These are phyloP conservation scores for Campylorhamphus procurvoides DNA, from an alignment of 2,113 vertebrate species.

Conservation along the genomic window DNA sequence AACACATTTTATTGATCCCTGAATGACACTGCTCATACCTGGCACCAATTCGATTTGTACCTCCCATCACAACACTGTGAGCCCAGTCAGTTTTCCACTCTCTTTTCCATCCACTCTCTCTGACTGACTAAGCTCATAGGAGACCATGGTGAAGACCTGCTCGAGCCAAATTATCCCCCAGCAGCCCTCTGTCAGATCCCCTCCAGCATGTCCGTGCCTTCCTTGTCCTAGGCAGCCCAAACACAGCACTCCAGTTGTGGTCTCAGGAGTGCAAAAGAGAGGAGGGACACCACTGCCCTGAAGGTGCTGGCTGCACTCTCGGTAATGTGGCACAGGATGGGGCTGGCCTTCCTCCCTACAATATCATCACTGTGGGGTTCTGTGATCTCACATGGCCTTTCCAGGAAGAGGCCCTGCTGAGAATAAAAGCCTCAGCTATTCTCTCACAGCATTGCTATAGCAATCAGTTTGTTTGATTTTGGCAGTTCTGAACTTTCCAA, in stretches of 20 bases:
- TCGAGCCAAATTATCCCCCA: background rate
- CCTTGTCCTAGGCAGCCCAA: background rate
- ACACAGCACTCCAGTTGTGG: background rate
- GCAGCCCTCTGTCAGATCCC: background rate
- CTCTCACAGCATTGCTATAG: background rate
- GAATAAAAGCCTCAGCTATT: background rate
- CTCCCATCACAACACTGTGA: background rate
- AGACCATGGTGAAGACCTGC: fast-evolving
- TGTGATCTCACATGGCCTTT: background rate
- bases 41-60: background rate
- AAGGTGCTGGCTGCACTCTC: background rate
- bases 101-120: background rate
- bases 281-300: background rate
- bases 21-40: background rate
- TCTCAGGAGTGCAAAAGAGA: background rate
- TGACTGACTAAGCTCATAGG: background rate
- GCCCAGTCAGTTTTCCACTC: background rate
- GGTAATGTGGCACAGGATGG: background rate
- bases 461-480: conserved; percentile 14
- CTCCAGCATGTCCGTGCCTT: background rate
- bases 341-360: background rate
- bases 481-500: background rate
- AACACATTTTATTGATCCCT: background rate
- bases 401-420: background rate
- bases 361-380: background rate